These are phyloP conservation scores for Rhyacichthys aspro DNA, from an alignment of 2,797 vertebrate species.

Conservation along the genomic window DNA sequence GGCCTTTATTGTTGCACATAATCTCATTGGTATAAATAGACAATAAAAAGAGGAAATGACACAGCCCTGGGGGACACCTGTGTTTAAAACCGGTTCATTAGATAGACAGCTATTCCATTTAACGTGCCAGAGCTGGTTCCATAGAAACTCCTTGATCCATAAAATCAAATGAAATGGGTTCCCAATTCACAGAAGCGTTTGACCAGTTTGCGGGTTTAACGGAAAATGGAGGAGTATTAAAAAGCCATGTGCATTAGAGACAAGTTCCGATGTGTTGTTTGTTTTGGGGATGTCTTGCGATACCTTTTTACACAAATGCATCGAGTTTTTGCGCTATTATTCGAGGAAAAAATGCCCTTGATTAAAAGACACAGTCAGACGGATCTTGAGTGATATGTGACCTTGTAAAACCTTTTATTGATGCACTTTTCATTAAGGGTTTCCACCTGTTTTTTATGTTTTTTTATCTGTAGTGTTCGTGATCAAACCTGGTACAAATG, in stretches of 20 bases:
- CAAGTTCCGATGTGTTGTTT: constrained; percentile 30
- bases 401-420: constrained; percentile 45
- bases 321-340: constrained; percentile 17
- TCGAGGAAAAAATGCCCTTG: constrained; percentile 16
- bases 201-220: constrained; percentile 55
- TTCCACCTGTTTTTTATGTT: constrained; percentile 17
- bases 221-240: constrained; percentile 56
- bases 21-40: constrained; percentile 75
- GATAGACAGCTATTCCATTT: constrained; percentile 73
- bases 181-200: constrained; percentile 68
- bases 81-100: constrained; percentile 75
- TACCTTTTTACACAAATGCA: constrained; percentile 6
- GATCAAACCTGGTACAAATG: constrained; percentile 37
- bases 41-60: constrained; percentile 71
- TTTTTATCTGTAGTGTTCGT: constrained; percentile 32
- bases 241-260: constrained; percentile 38
- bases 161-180: constrained; percentile 75
- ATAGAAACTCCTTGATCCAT: constrained; percentile 73
- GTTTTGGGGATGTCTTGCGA: constrained; percentile 28
- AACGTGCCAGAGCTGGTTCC: constrained; percentile 64
- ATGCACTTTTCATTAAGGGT: constrained; percentile 41
- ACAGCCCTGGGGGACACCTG: constrained; percentile 71
- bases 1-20: constrained; percentile 73
- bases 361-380: constrained; percentile 10
- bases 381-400: constrained; percentile 24